A percentile compares a stretch with the other conserved stretches of the same genome.
phyloP scores from a whole-genome alignment of 2,797 vertebrate species.

The Gymnopithys bicolor region DNA sequence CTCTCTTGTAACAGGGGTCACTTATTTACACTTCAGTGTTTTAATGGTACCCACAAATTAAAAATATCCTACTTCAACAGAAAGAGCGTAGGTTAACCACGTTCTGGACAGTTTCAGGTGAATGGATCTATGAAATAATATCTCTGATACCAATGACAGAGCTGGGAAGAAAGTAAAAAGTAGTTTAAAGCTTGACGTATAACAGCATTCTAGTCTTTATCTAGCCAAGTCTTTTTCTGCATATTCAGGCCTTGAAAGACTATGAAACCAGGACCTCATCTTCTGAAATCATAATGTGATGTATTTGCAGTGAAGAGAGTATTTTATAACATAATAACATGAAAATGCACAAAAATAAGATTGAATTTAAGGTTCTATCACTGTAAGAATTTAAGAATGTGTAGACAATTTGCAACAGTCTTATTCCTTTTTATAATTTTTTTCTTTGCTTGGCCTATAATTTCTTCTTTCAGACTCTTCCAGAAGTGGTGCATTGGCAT shows the following conservation, averaged over 20 bases:
- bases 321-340: neutral
- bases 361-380: neutral
- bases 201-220: neutral
- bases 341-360: neutral
- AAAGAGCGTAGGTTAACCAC: neutral
- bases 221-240: neutral
- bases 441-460: neutral
- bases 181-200: neutral
- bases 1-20: neutral
- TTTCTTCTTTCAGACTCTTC: neutral
- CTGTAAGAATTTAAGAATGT: neutral
- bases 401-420: neutral
- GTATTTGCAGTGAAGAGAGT: neutral
- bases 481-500: neutral
- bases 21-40: neutral
- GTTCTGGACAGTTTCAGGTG: neutral
- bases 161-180: neutral
- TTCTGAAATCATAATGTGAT: neutral
- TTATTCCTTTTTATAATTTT: accelerated
- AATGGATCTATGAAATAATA: neutral
- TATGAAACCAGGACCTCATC: neutral
- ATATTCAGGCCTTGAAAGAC: neutral
- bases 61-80: neutral
- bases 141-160: neutral
- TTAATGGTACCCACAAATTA: neutral